A percentile compares a stretch with the other conserved stretches of the same genome.
Conservation (phyloP, 2,888 invertebrate genomes). For the Caenorhabditis doughertyi region DNA sequence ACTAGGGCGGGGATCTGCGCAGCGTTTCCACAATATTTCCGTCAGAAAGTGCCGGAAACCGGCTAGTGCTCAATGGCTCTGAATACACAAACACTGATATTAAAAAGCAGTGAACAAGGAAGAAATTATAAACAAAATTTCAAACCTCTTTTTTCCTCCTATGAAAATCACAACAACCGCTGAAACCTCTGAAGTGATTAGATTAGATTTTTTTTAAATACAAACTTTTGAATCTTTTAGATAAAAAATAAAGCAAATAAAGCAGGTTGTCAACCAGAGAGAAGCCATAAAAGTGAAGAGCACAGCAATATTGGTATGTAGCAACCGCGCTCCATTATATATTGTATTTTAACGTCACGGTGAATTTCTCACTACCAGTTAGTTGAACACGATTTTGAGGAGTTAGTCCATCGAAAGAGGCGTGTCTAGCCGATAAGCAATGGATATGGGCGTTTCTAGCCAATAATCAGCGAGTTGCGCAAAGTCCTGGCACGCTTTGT, state of each 20-base stretch:
- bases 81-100: constrained; percentile 9
- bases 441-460: no score
- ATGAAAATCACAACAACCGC: constrained; percentile 51
- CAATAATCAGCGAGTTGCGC: no score
- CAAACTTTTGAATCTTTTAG: not conserved
- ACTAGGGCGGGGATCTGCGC: not conserved
- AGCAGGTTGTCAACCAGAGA: no score
- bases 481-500: no score
- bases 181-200: constrained; percentile 49
- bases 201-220: constrained; percentile 13
- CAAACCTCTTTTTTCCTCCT: constrained; percentile 8
- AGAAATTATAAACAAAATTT: constrained; percentile 1
- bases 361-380: no score
- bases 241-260: constrained; percentile 5
- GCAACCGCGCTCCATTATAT: constrained; percentile 44
- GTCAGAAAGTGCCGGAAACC: constrained; percentile 37
- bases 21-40: not conserved
- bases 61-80: constrained; percentile 1
- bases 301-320: not conserved
- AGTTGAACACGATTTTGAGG: no score
- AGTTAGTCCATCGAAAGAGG: no score
- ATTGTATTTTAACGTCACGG: no score
- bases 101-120: not conserved
- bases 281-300: not conserved
- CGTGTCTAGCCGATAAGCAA: no score